Evolutionary conservation across 64 coral and sea anemone genomes (phyloP).

Genomic region (Dendrophyllia cribrosa): DNA sequence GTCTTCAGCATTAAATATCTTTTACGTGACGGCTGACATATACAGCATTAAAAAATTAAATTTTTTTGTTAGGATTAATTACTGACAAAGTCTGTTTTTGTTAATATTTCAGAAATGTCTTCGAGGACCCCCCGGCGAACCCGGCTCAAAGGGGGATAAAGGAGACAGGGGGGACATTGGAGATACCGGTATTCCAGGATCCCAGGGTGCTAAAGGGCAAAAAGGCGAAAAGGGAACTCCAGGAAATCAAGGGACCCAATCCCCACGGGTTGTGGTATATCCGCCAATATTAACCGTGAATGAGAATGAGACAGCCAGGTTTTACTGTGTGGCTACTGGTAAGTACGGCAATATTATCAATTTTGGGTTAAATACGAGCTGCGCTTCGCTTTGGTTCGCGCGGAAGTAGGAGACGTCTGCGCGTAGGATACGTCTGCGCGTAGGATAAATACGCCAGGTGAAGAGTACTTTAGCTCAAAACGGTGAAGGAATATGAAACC

Average conservation of each 20-base stretch:
- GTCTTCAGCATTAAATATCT: no score
- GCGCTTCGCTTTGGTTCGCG: no score
- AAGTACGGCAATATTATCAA: neutral
- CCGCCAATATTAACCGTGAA: conserved; percentile 57
- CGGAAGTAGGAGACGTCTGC: no score
- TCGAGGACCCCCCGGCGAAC: conserved; percentile 37
- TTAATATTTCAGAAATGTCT: conserved; percentile 22
- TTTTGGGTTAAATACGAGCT: no score
- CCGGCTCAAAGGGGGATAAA: conserved; percentile 36
- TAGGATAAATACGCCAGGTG: no score
- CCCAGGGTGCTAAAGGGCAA: conserved; percentile 45
- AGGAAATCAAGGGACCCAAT: neutral
- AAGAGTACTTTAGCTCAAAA: no score
- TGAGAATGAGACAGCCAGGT: conserved; percentile 60
- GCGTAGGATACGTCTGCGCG: no score
- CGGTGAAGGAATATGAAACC: no score
- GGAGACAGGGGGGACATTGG: conserved; percentile 50
- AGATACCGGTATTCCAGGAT: conserved; percentile 2
- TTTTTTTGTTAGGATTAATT: neutral
- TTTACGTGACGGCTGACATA: no score
- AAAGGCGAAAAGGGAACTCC: conserved; percentile 48
- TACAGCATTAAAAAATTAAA: neutral
- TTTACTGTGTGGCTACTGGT: conserved; percentile 46
- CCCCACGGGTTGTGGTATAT: conserved; percentile 13
- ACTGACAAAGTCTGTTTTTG: neutral